Evolutionary conservation across 2,113 vertebrate species (phyloP).

Genomic region (Vanacampus margaritifer): DNA sequence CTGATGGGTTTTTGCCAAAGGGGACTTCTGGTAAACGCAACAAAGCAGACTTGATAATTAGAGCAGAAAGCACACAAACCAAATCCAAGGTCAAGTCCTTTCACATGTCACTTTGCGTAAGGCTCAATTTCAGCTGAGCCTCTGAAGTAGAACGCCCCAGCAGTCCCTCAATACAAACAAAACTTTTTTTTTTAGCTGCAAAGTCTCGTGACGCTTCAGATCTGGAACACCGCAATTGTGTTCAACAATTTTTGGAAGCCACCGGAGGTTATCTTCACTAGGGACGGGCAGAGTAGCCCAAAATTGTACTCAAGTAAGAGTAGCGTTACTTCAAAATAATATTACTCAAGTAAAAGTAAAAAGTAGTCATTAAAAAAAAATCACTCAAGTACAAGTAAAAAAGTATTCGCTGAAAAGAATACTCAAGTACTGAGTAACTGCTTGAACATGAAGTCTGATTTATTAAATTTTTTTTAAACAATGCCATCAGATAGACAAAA

Average conservation of each 20-base stretch:
- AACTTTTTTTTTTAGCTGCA: neutral
- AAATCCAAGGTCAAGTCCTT: conserved; percentile 36
- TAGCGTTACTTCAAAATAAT: too few species aligned
- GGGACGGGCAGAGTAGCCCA: too few species aligned
- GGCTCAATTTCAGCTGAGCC: conserved; percentile 18
- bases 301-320: too few species aligned
- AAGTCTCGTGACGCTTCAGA: neutral
- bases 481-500: too few species aligned
- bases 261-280: too few species aligned
- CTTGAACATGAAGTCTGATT: too few species aligned
- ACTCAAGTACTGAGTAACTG: too few species aligned
- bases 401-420: too few species aligned
- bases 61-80: conserved; percentile 31
- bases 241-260: neutral
- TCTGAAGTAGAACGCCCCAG: neutral
- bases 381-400: too few species aligned
- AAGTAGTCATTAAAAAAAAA: too few species aligned
- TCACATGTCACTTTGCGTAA: conserved; percentile 39
- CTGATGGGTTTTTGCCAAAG: conserved; percentile 11
- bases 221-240: neutral
- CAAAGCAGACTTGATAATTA: conserved; percentile 54
- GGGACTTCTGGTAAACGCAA: conserved; percentile 48
- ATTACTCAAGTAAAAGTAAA: too few species aligned
- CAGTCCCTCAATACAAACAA: neutral
- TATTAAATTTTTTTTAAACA: too few species aligned